Evolutionary conservation across 2,797 vertebrate species (phyloP), one percentile per base, ranked within the genome.

Genomic region (Hoplostethus mediterraneus): DNA sequence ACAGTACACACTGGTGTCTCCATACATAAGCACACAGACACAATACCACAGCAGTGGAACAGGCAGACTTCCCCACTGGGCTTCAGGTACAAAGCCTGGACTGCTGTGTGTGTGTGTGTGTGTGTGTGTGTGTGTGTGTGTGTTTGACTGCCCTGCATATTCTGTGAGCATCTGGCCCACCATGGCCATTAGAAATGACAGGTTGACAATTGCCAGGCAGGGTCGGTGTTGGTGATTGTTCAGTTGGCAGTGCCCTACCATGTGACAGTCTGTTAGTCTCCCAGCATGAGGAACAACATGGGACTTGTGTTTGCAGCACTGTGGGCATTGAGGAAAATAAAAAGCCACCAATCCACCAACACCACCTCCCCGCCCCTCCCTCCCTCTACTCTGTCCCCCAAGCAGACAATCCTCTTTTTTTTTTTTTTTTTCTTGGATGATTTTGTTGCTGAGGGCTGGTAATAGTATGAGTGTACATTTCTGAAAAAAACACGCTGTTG

Each of bases 161-260:
- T 91, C 87, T 78, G 63, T 33, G 71, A 92, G 90, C 91, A 93
- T 92, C 91, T 94, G 90, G 90, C 88, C 87, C 78, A 75, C 75
- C 73, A 75, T 84, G 90, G 87, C 90, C 86, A 90, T 93, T 89
- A 91, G 89, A 87, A 91, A 91, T 89, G 89, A 91, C 87, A 92
- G 87, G 90, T 82, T 90, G 91, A 89, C 82, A 87, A 85, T 89
- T 85, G 88, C 91, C 91, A 91, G 88, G 78, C 89, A 84, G 89
- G 78, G 92, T 89, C 86, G 90, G 90, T 89, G 86, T 89, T 91
- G 91, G 90, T 91, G 91, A 94, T 92, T 90, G 89, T 92, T 94
- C 91, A 91, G 89, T 90, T 94, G 94, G 93, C 93, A 91, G 75
- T 63, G 80, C 85, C 83, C 83, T 65, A 78, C 88, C 79, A 86